phyloP scores from a whole-genome alignment of 2,113 vertebrate species.

The Benitochromis conjunctus region DNA sequence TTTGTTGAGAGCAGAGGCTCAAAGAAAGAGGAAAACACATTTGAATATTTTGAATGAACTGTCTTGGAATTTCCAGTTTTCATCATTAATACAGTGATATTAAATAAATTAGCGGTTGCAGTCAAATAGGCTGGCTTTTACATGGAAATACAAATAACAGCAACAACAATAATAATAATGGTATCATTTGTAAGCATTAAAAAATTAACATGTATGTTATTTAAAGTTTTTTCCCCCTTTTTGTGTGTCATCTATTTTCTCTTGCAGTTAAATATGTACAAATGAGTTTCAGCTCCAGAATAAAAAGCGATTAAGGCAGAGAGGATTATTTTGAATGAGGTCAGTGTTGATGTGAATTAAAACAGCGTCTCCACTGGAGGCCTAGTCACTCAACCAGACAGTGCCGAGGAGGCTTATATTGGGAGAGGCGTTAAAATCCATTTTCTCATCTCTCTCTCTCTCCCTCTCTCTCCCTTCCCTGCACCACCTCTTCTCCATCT shows the following conservation, averaged over 20 bases:
- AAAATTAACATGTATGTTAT: not conserved
- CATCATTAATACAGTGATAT: not conserved
- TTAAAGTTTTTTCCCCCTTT: slow-evolving; percentile 15
- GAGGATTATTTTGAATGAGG: slow-evolving; percentile 72
- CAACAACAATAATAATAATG: not conserved
- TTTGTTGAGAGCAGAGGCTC: not conserved
- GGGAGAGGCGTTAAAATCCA: slow-evolving; percentile 60
- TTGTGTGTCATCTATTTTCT: slow-evolving; percentile 33
- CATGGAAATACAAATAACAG: not conserved
- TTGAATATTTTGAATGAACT: not conserved
- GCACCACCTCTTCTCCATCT: slow-evolving; percentile 26
- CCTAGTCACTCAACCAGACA: slow-evolving; percentile 67
- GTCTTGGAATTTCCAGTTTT: not conserved
- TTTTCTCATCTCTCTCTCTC: slow-evolving; percentile 40
- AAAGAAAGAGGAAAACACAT: not conserved
- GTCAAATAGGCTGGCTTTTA: not conserved
- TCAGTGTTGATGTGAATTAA: slow-evolving; percentile 72
- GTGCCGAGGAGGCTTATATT: slow-evolving; percentile 65
- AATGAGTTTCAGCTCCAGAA: slow-evolving; percentile 59
- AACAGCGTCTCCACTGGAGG: slow-evolving; percentile 68
- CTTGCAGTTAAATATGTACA: slow-evolving; percentile 50
- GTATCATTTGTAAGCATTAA: not conserved
- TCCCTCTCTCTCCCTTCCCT: not conserved
- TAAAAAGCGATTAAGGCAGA: slow-evolving; percentile 67
- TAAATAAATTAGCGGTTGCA: not conserved